These are phyloP conservation scores for Coptotermes formosanus DNA, from an alignment of 1,140 invertebrate species.

Conservation along the genomic window DNA sequence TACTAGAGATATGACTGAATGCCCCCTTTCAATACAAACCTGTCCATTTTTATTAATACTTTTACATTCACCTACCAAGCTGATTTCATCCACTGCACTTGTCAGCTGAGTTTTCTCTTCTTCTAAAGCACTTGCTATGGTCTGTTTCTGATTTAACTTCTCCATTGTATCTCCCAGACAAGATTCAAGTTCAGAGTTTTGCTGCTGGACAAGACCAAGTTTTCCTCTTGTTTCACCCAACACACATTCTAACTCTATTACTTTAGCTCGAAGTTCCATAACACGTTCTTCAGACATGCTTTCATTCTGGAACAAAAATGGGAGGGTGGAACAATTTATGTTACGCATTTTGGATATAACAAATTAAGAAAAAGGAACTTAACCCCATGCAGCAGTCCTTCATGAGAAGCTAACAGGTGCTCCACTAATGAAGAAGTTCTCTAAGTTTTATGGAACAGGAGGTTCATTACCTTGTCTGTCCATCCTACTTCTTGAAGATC, in stretches of 20 bases:
- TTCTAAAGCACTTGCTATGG: not conserved
- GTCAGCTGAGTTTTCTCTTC: not conserved
- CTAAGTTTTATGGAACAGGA: too few relatives aligned
- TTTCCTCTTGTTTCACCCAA: not conserved
- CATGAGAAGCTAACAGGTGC: too few relatives aligned
- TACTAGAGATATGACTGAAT: too few relatives aligned
- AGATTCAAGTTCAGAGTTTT: not conserved
- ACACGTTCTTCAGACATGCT: not conserved
- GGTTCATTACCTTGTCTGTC: too few relatives aligned
- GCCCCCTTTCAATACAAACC: too few relatives aligned
- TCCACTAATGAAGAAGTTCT: too few relatives aligned
- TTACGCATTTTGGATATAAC: too few relatives aligned
- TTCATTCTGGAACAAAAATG: not conserved
- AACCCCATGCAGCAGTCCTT: too few relatives aligned
- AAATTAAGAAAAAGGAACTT: too few relatives aligned
- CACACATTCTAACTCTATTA: not conserved
- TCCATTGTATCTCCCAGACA: not conserved
- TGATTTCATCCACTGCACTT: not conserved
- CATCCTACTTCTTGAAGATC: too few relatives aligned
- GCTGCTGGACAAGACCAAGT: not conserved
- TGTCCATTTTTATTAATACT: too few relatives aligned
- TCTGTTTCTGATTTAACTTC: not conserved
- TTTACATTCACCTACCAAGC: not conserved
- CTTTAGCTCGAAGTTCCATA: not conserved
- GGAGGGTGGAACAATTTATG: too few relatives aligned